Evolutionary conservation across 2,888 invertebrate genomes (phyloP), one percentile per base, ranked within the genome.

Genomic region (Octodonta nipae): DNA sequence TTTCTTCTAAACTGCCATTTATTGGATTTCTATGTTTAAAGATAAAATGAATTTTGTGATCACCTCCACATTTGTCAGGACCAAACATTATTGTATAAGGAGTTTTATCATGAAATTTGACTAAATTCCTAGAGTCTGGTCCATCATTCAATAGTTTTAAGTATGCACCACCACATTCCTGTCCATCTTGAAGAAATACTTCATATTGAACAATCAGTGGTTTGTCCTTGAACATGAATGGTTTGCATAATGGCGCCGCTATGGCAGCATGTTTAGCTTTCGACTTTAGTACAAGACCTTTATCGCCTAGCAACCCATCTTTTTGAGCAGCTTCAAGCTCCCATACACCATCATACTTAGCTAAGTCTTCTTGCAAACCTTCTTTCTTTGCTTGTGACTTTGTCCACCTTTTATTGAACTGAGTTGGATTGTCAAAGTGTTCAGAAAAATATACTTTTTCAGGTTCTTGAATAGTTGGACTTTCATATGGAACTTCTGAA

Each of bases 61-160:
- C 89, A 55, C 84, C 85, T 41, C 96, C 96, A 64, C 98, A 98
- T 64, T 95, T 98, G 69, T 98, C 98, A 5, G 96, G 96, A 0
- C 98, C 98, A 66, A 98, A 99, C 98, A 99, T 98, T 52, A 99
- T 89, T 2, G 92, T 87, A 66, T 96, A 99, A 0, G 92, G 83
- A 1, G 95, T 92, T 65, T 91, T 92, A 65, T 98, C 96, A 60
- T 85, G 73, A 65, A 96, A 92, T 53, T 76, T 70, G 43, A 73
- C 77, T 32, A 93, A 68, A 54, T 88, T 79, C 54, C 75, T 71
- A 16, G 72, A 62, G 28, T 74, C 68, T 26, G 72, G 66, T 34
- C 78, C 35, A 8, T 34, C 28, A 7, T 86, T 83, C 11, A 98
- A 66, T 27, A 99, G 70, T 64, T 98, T 98, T 29, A 98, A 66